Base-by-base conservation (phyloP, 2,113 vertebrate genomes). In the Xenus cinereus region DNA sequence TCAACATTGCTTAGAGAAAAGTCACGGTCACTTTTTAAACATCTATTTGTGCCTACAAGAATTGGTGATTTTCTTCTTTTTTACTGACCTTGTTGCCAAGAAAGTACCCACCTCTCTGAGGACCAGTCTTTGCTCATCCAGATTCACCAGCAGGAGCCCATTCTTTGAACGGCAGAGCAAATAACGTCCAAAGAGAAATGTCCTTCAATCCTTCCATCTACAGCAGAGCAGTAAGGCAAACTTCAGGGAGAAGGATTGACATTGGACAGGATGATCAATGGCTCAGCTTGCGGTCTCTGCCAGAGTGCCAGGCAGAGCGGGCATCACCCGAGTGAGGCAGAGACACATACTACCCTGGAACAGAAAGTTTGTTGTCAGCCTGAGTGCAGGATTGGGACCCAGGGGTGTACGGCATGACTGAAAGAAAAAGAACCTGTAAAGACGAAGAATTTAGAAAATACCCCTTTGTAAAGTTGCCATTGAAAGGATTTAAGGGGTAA, bases 321-420 rank as follows among this genome's bases (percentile, higher is more conserved):
- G 59, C 76, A 63, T 77, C 79, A 69, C 54, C 16, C 9, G 2
- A 57, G 41, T 15, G 41, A 87, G 26, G 16, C 68, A 90, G 64
- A 84, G 33, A 45, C 41, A 59, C 20, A 33, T 4, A 46, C 26
- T n/a, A 87, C 10, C 4, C 26, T 67, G 64, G 26, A 89, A 74
- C 7, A 86, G 76, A 81, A 93, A 69, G 26, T 67, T 46, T 3
- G 1, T 46, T 51, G 87, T 46, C 45, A 93, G 41, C 28, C n/a
- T 73, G 50, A 86, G 50, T 63, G 26, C 51, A 84, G 76, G 32
- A 16, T 27, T 69, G 33, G 32, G 39, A 67, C 26, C 16, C 19
- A 68, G 10, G 15, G 12, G 4, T 59, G 9, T 54, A 56, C 0
- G 1, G 14, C 20, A 27, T 63, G 46, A 39, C n/a, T 6, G 6